These are phyloP conservation scores for Fragariocoptes setiger DNA, from an alignment of 1,140 invertebrate genomes.

Conservation along the genomic window DNA sequence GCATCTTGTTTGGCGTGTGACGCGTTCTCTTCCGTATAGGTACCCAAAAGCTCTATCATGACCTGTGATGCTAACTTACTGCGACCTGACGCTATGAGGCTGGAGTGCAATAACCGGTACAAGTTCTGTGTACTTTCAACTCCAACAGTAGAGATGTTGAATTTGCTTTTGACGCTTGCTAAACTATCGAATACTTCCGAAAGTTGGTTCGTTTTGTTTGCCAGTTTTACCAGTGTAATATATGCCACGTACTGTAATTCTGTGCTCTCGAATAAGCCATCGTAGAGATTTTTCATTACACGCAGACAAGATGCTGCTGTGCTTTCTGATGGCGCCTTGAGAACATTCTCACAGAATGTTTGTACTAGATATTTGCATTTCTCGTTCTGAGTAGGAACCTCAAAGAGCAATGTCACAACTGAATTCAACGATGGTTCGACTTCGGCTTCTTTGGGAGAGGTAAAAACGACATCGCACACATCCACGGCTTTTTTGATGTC, in stretches of 20 bases:
- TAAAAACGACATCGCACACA: constrained; percentile 65
- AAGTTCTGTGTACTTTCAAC: constrained; percentile 73
- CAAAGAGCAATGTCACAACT: constrained; percentile 68
- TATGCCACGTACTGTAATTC: constrained; percentile 66
- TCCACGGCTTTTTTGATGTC: constrained; percentile 77
- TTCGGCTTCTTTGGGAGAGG: constrained; percentile 22
- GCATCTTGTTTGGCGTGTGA: constrained; percentile 82
- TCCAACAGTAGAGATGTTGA: constrained; percentile 40
- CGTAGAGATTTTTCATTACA: constrained; percentile 41
- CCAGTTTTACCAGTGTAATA: constrained; percentile 55
- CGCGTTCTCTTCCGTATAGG: constrained; percentile 82
- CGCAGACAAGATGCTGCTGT: constrained; percentile 43
- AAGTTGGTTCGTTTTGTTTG: constrained; percentile 49
- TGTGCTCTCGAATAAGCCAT: constrained; percentile 50
- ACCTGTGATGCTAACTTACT: constrained; percentile 46
- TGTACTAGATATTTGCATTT: constrained; percentile 40
- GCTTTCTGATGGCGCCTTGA: constrained; percentile 55
- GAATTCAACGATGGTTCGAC: constrained; percentile 23
- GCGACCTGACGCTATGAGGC: constrained; percentile 35
- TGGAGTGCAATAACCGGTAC: constrained; percentile 55
- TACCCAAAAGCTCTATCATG: constrained; percentile 77
- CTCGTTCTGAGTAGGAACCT: constrained; percentile 49
- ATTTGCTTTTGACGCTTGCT: constrained; percentile 37
- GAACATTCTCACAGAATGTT: constrained; percentile 67
- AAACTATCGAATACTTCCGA: constrained; percentile 27